Conservation (phyloP, 2,797 vertebrate species). For the Cebuella pygmaea region DNA sequence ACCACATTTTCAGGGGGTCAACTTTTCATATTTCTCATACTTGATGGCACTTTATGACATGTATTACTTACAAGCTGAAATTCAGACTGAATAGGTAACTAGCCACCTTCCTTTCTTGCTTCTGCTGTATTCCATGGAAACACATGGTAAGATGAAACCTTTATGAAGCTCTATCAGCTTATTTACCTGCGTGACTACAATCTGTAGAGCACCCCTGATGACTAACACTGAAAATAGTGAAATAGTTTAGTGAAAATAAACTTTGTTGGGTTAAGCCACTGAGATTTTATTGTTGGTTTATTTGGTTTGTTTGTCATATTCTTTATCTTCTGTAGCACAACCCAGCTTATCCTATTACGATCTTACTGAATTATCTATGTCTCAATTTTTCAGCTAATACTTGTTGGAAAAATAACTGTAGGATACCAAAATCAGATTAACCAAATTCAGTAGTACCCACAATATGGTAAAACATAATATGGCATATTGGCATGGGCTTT, state of each 20-base stretch:
- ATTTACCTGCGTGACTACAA: not conserved
- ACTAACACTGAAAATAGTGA: not conserved
- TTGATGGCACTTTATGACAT: not conserved
- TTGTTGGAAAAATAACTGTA: not conserved
- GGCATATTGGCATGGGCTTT: not conserved
- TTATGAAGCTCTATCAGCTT: not conserved
- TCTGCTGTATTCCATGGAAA: not conserved
- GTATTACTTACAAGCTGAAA: not conserved
- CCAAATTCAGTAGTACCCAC: not conserved
- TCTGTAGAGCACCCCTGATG: not conserved
- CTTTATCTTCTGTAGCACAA: slow-evolving; percentile 15
- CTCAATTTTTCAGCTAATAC: not conserved
- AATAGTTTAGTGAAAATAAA: not conserved
- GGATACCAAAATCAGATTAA: not conserved
- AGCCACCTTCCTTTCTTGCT: not conserved
- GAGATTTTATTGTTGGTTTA: not conserved
- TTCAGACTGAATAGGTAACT: not conserved
- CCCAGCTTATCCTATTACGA: not conserved
- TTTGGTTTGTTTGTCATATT: not conserved
- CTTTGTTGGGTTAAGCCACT: not conserved
- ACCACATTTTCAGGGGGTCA: not conserved
- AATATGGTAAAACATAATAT: not conserved
- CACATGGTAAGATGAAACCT: not conserved
- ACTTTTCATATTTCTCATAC: slow-evolving; percentile 6
- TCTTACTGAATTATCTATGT: not conserved